A percentile compares a stretch with the other conserved stretches of the same genome.
Conservation (phyloP, 2,888 invertebrate species). For the Erebia ligea region DNA sequence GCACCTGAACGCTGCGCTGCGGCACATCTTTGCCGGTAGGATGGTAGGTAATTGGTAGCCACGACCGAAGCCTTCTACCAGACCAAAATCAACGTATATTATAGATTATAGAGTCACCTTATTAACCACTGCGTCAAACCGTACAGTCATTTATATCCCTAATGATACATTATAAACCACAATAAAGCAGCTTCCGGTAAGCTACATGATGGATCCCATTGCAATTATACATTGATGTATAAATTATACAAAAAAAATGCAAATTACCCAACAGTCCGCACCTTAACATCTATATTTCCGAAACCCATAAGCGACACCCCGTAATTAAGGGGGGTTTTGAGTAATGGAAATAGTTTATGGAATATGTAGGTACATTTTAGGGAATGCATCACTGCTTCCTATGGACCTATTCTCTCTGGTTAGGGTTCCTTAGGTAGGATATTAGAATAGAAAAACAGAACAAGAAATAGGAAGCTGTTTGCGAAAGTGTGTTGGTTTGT, state of each 20-base stretch:
- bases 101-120: not conserved
- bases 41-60: too few relatives aligned
- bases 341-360: not conserved
- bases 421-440: too few relatives aligned
- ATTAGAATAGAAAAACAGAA: too few relatives aligned
- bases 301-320: conserved; percentile 4
- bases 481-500: too few relatives aligned
- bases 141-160: not conserved
- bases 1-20: too few relatives aligned
- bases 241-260: not conserved
- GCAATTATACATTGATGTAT: not conserved
- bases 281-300: conserved; percentile 9
- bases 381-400: not conserved
- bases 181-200: not conserved
- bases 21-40: too few relatives aligned
- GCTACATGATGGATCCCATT: not conserved
- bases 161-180: not conserved
- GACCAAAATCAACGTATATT: too few relatives aligned
- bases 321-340: not conserved
- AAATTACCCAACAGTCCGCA: not conserved
- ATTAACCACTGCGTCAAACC: not conserved
- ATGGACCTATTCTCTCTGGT: too few relatives aligned
- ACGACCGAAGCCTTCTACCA: too few relatives aligned
- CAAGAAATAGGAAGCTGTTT: too few relatives aligned
- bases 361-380: not conserved